These are phyloP conservation scores for Accipiter superciliosus DNA, from an alignment of 2,797 vertebrate genomes.

Conservation along the genomic window DNA sequence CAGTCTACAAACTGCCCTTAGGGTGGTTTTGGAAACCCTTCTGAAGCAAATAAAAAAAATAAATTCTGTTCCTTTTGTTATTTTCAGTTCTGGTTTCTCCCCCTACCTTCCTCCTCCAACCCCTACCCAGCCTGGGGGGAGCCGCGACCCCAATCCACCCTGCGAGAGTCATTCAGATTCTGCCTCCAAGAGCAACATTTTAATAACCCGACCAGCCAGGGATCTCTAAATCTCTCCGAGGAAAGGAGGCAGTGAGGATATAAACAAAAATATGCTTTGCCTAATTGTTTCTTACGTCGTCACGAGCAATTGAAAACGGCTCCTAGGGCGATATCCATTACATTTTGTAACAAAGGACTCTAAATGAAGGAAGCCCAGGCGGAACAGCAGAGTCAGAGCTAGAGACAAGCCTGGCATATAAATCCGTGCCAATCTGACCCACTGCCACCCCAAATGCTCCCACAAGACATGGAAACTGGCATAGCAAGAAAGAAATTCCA, in stretches of 20 bases:
- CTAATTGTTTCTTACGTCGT: constrained; percentile 59
- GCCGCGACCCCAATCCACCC: neutral
- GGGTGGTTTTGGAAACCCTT: neutral
- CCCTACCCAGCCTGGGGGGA: accelerated
- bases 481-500: constrained; percentile 46
- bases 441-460: neutral
- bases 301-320: constrained; percentile 55
- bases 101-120: neutral
- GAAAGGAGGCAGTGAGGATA: constrained; percentile 44
- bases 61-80: neutral
- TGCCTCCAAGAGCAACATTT: constrained; percentile 6
- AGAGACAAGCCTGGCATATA: constrained; percentile 28
- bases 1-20: neutral
- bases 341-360: constrained; percentile 55
- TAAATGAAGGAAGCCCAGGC: constrained; percentile 46
- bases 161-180: neutral
- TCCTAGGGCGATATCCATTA: constrained; percentile 66
- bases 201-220: neutral
- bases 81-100: neutral
- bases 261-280: constrained; percentile 72
- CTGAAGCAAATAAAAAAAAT: neutral
- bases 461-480: constrained; percentile 4
- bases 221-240: constrained; percentile 59
- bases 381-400: constrained; percentile 31
- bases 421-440: constrained; percentile 38